Evolutionary conservation across 2,113 vertebrate species (phyloP), one percentile per base, ranked within the genome.

Genomic region (Pomatostomus ruficeps): DNA sequence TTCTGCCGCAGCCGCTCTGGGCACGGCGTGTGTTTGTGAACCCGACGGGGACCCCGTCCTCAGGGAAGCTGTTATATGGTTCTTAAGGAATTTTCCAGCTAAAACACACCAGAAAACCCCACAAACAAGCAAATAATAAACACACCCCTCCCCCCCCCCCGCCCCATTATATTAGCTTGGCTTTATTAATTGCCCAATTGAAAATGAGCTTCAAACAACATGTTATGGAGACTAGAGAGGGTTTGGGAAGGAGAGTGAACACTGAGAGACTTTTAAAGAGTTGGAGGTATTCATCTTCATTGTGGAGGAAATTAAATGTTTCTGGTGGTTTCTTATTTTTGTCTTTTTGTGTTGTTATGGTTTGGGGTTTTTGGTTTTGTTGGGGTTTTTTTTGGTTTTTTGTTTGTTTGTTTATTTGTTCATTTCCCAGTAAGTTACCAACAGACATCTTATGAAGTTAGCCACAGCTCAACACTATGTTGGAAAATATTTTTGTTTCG

Each of bases 371-470:
- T 45, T 17, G 49, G 49, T 49, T 24, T 35, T n/a, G 20, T 59
- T 81, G 22, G 42, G 20, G 6, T 20, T 46, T 14, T 26, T 33
- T 55, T 20, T 38, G 24, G 54, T 12, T 4, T 51, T 61, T 46
- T 52, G 49, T 65, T 35, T 2, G 40, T 85, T 90, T 83, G 95
- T 94, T 96, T 95, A 68, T 95, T 97, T 96, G 38, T 66, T 95
- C 76, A 63, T 84, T 77, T 92, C 91, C 73, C 85, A 86, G 55
- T 74, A 90, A 94, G 91, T 85, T 88, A 61, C 85, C 43, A 59
- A 46, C 57, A 89, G 84, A 79, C 66, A 63, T 49, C 88, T 91
- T 55, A 77, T 55, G 23, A 95, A 95, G 67, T 83, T 70, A 95
- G 55, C 89, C 82, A 51, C 78, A 94, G 82, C 31, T 94, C 88